Evolutionary conservation across 2,113 vertebrate species (phyloP), one percentile per base, ranked within the genome.

Genomic region (Chascanopsetta lugubris): DNA sequence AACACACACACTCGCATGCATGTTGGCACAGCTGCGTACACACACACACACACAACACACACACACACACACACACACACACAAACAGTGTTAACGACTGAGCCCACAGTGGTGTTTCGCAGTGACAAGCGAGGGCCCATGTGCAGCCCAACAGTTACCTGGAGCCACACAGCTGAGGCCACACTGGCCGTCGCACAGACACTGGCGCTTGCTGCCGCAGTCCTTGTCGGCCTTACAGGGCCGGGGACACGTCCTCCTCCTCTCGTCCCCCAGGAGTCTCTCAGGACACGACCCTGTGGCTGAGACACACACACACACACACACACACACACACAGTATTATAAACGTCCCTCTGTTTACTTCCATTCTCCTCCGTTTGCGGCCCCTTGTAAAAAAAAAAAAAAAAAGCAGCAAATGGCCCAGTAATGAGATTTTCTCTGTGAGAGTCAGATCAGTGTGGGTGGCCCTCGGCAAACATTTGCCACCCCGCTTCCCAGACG

Each of bases 101-200:
- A 68, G 55, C 26, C 34, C 63, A 77, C 66, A 77, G 12, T 71
- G 43, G 30, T 47, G 55, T 60, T n/a, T 56, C 71, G 49, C 43
- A 40, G 30, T 72, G 72, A 70, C 57, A 30, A 82, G 27, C 20
- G 50, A 60, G 38, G 40, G 15, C 72, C 83, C 80, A 75, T 61
- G 72, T 53, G 56, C 60, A 78, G 45, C 60, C 57, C 72, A 51
- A 72, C 12, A 69, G 49, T 63, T 85, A 94, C 93, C 90, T 88
- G 92, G 88, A 79, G 74, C 86, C 68, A 95, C 90, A 63, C 94
- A 95, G 91, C 94, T 95, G 87, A 93, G 83, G 53, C 93, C 93
- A 77, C 94, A 95, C 25, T 89, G 84, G 25, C 93, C 93, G 7
- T 95, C 93, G 36, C 94, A 95, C 57, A 92, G 79, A 79, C 93